Evolutionary conservation across 2,888 invertebrate genomes (phyloP), one percentile per base, ranked within the genome.

Genomic region (Idaea aversata): DNA sequence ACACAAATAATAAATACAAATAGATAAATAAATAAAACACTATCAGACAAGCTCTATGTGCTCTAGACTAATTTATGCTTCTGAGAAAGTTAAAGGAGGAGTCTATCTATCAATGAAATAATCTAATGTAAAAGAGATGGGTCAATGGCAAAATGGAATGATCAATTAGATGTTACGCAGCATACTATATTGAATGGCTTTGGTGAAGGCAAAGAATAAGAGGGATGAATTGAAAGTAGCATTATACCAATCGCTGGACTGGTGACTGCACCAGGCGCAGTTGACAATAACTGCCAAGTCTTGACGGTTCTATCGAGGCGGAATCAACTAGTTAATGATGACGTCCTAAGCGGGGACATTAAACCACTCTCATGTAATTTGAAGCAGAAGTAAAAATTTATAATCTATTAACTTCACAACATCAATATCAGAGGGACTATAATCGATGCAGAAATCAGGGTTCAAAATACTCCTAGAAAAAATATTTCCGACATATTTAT

Each of bases 391-490:
- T 85, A 80, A 84, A 82, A 85, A 80, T 84, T 83, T 77, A 76
- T 47, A 82, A 80, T 77, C 83, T 83, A 88, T 88, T 64, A 86
- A 89, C 85, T 85, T 81, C 85, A 93, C 92, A 91, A 93, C 92
- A 92, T 85, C 91, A 88, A 92, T 88, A 88, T 88, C 83, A 84
- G 86, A 88, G 88, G 88, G 88, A 83, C 91, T 91, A 90, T 86
- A 81, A 69, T 90, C 84, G 88, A 91, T 91, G 90, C 92, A 91
- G 80, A 86, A 86, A 88, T 87, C 84, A 88, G 86, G 87, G 84
- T 79, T 88, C 78, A 85, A 88, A 87, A 84, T 84, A 89, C 86
- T 87, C 90, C 90, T 91, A 91, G 79, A 80, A 81, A 85, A 84
- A 83, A 82, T 84, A 85, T 82, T 82, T 80, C 77, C 83, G 74